These are phyloP conservation scores for Muscicapa adusta DNA, from an alignment of 2,113 vertebrate genomes.

Conservation along the genomic window DNA sequence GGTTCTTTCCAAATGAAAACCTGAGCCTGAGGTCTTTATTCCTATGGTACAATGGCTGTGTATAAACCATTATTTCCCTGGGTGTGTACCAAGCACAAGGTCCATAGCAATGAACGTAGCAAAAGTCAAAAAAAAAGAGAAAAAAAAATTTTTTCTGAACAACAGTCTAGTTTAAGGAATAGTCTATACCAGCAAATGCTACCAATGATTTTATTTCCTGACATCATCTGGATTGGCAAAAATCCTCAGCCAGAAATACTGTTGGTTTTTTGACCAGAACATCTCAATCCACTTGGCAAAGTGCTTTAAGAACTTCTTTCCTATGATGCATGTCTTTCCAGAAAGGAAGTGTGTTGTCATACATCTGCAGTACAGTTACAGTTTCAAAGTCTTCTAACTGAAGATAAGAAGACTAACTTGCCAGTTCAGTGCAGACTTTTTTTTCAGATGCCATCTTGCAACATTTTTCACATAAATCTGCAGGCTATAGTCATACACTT, in stretches of 20 bases:
- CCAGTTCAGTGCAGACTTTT: background rate
- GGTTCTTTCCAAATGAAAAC: background rate
- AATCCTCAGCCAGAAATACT: background rate
- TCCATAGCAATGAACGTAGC: background rate
- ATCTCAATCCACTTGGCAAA: background rate
- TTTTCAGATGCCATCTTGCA: background rate
- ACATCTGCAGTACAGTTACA: background rate
- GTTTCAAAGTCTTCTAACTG: background rate
- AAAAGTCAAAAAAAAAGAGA: background rate
- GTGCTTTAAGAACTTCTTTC: background rate
- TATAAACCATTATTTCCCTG: background rate
- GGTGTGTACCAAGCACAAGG: background rate
- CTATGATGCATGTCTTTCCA: background rate
- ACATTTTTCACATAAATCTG: background rate
- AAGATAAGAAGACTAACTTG: background rate
- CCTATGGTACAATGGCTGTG: fast-evolving
- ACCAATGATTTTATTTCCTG: background rate
- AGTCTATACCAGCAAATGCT: background rate
- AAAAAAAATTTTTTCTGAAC: background rate
- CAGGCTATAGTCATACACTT: background rate
- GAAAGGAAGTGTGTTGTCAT: background rate
- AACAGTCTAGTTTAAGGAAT: background rate
- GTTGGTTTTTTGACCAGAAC: background rate
- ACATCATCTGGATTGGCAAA: background rate
- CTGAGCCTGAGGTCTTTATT: background rate